Base-by-base conservation (phyloP, 1,140 invertebrate species). In the Ganaspis sp. region DNA sequence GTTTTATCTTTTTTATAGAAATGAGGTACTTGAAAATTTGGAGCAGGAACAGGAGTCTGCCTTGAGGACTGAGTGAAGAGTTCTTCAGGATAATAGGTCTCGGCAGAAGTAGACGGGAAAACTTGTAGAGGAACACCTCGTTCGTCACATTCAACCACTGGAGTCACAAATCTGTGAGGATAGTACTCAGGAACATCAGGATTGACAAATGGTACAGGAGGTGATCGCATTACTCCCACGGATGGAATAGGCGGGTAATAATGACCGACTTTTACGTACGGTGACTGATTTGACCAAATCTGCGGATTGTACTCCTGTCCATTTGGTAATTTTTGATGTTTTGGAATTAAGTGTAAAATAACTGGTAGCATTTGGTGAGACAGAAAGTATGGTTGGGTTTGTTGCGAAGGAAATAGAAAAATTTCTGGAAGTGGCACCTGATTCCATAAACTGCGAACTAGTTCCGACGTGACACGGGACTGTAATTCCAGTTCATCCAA, bases 121-220 rank as follows among this genome's bases (percentile, higher is more conserved):
- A 23, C 19, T 17, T 73, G 73, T 5, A 45, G 26, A 23, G 76
- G 70, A 15, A 71, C 64, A 0, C 21, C 29, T 42, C 72, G 69
- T 17, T 64, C 53, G 23, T 71, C 34, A n/a, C 75, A 73, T 64
- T 77, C 72, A n/a, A 71, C 77, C 12, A 49, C 40, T 15, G 72
- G 73, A 1, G 64, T 53, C 21, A 70, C 53, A 15, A 82, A 78
- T 4, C 74, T 69, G 40, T 90, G 90, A 0, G 89, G 89, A 38
- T 89, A 90, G 70, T 90, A 91, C 82, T 91, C 89, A 3, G 89
- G 88, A 8, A 90, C 89, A 64, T 90, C 87, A 5, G 88, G 83
- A 72, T 88, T 88, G 9, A 90, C 40, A 23, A 85, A 37, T 6
- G 85, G 83, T 0, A 84, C 72, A 3, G 75, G 17, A 19, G 64